phyloP scores from a whole-genome alignment of 2,888 invertebrate genomes.

The Lissonota sp. region DNA sequence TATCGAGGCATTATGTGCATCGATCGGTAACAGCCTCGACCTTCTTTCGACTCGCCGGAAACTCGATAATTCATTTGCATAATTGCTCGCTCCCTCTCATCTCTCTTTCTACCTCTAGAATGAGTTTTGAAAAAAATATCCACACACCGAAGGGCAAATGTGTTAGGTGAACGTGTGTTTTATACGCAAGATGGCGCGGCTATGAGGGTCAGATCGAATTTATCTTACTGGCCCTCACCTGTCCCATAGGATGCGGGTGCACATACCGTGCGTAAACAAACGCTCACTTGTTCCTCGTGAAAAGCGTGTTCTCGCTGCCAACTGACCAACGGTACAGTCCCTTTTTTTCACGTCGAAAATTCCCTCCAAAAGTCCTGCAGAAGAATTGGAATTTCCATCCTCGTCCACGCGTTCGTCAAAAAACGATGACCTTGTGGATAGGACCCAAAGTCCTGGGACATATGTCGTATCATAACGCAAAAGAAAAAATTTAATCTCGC shows the following conservation, averaged over 20 bases:
- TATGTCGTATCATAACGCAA: neutral
- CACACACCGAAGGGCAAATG: conserved; percentile 22
- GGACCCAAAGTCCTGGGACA: neutral
- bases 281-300: conserved; percentile 17
- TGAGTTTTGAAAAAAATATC: conserved; percentile 21
- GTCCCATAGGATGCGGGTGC: conserved; percentile 81
- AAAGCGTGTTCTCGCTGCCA: conserved; percentile 67
- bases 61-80: conserved; percentile 50
- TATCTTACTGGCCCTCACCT: conserved; percentile 83
- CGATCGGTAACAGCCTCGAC: conserved; percentile 55
- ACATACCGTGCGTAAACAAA: conserved; percentile 41
- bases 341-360: conserved; percentile 9
- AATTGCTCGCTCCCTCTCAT: conserved; percentile 27
- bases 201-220: conserved; percentile 84
- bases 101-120: neutral
- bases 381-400: conserved; percentile 26
- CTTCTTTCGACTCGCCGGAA: conserved; percentile 57
- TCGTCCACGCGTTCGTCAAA: neutral
- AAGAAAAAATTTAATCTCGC: neutral
- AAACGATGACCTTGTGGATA: neutral
- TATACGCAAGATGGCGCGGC: conserved; percentile 73
- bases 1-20: conserved; percentile 31
- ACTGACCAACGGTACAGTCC: conserved; percentile 82
- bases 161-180: conserved; percentile 68
- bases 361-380: neutral